Base-by-base conservation (phyloP, 2,797 vertebrate species). In the Enteromius argenteus region DNA sequence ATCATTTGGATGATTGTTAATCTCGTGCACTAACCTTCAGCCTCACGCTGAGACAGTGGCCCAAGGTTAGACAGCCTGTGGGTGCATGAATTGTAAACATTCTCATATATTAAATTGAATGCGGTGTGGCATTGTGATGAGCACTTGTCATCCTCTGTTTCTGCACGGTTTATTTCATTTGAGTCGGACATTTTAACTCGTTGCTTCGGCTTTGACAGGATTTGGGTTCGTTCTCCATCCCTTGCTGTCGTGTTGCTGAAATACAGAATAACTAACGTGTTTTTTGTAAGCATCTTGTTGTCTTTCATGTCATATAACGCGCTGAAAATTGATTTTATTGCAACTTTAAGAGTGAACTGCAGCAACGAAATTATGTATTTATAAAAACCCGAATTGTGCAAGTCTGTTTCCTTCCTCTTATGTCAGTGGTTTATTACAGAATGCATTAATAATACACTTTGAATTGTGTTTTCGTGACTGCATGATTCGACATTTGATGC, bases 61-160 rank as follows among this genome's bases (percentile, higher is more conserved):
- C 75, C 83, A 84, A 84, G 83, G 75, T 79, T 84, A 72, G 83
- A 72, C 27, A 42, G 46, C 27, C 23, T 71, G 27, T 51, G 56
- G 35, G 19, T 60, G 37, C 13, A 72, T 1, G 39, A 58, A 60
- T 60, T 37, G 19, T 79, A 23, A 56, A 51, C 75, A 64, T 79
- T 15, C 15, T 67, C 0, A 58, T 68, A 58, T 6, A 44, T 83
- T 68, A 58, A 11, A n/a, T 5, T 42, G 10, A 32, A 13, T 67
- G 15, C 66, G 15, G 14, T 27, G 35, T 75, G 58, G 15, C 30
- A 51, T 83, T 68, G 23, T 56, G n/a, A 56, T 66, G 32, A 66
- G 32, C 44, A 19, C 46, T 14, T 83, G 80, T 66, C 80, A 75
- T 83, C n/a, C 3, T 62, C 37, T 19, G 13, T 37, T 56, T 83